Conservation (phyloP, 1,140 invertebrate genomes). For the Drosophila sucinea region DNA sequence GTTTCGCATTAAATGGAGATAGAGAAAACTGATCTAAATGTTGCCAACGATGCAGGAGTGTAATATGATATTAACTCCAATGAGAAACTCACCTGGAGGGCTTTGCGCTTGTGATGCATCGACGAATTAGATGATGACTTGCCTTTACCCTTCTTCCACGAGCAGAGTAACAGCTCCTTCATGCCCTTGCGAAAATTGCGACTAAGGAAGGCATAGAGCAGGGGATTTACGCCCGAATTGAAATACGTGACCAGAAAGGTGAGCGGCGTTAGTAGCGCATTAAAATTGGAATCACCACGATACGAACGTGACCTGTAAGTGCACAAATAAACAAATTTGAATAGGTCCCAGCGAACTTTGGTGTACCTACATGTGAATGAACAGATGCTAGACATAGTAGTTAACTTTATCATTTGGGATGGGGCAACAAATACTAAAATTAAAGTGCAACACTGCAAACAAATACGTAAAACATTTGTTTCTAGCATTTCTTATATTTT, state of each 20-base stretch:
- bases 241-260: constrained; percentile 93
- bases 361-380: constrained; percentile 45
- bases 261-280: constrained; percentile 90
- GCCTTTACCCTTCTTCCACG: constrained; percentile 81
- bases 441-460: background rate
- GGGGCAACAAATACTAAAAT: constrained; percentile 12
- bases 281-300: constrained; percentile 87
- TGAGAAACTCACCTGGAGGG: constrained; percentile 70
- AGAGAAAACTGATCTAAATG: background rate
- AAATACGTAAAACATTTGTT: background rate
- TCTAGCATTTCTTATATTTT: too few relatives aligned
- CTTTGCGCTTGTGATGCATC: constrained; percentile 80
- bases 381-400: constrained; percentile 30
- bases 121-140: constrained; percentile 81
- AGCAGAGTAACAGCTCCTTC: constrained; percentile 87
- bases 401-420: background rate
- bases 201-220: constrained; percentile 93
- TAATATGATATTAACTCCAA: background rate
- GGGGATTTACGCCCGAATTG: constrained; percentile 93
- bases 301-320: constrained; percentile 86
- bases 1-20: background rate
- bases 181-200: constrained; percentile 90
- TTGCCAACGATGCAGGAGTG: background rate
- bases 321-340: constrained; percentile 36
- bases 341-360: constrained; percentile 32